phyloP scores from a whole-genome alignment of 2,888 invertebrate species.

The Heliconius erato region DNA sequence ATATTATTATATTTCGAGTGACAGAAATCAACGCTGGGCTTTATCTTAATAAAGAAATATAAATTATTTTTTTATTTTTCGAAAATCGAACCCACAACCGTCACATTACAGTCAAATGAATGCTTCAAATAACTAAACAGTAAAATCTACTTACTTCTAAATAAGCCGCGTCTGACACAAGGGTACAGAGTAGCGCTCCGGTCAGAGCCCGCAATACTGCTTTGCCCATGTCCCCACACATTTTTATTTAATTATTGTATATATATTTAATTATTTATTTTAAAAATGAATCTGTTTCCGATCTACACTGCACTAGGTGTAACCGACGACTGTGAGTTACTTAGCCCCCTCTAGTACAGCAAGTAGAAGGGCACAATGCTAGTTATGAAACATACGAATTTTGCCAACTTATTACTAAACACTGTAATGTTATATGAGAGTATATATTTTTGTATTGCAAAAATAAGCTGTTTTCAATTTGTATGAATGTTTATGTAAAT shows the following conservation, averaged over 20 bases:
- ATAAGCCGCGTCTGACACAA: slow-evolving; percentile 81
- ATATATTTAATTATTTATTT: slow-evolving; percentile 25
- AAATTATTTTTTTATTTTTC: no score
- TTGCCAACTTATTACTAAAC: slow-evolving; percentile 23
- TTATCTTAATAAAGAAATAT: no score
- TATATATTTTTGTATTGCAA: background rate
- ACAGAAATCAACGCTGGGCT: no score
- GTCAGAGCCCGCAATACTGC: slow-evolving; percentile 80
- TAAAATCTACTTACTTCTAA: slow-evolving; percentile 68
- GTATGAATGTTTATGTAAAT: no score
- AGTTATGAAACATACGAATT: slow-evolving; percentile 11
- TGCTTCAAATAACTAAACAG: no score
- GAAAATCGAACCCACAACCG: no score
- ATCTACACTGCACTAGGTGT: slow-evolving; percentile 45
- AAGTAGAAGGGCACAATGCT: slow-evolving; percentile 45
- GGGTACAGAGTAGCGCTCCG: slow-evolving; percentile 76
- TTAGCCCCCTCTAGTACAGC: slow-evolving; percentile 40
- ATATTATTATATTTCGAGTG: no score
- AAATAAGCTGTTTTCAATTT: background rate
- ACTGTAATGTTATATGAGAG: background rate
- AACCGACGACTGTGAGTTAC: slow-evolving; percentile 39
- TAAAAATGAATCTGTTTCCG: slow-evolving; percentile 34
- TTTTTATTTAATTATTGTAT: slow-evolving; percentile 51
- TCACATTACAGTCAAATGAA: no score
- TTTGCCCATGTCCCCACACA: slow-evolving; percentile 84